phyloP scores from a whole-genome alignment of 1,140 invertebrate species.

The Procambarus clarkii region DNA sequence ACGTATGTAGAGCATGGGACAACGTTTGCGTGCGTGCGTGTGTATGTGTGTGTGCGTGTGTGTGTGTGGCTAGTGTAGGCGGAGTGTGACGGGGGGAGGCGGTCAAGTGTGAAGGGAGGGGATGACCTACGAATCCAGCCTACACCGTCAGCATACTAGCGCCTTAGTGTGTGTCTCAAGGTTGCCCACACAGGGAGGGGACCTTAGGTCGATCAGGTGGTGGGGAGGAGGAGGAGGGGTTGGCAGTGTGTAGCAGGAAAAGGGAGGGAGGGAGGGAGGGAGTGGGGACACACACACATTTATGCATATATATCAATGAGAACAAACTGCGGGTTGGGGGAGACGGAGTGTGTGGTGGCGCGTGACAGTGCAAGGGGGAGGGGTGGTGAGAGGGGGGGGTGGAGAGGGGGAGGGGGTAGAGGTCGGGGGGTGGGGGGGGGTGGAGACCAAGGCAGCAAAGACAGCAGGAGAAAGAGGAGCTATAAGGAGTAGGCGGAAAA shows the following conservation, averaged over 20 bases:
- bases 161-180: no score
- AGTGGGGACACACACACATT: no score
- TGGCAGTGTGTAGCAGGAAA: no score
- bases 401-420: not conserved
- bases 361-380: not conserved
- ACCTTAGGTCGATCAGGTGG: no score
- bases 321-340: not conserved
- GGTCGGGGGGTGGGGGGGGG: no score
- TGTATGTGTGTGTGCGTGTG: not conserved
- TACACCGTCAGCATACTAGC: not conserved
- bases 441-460: no score
- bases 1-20: no score
- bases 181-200: no score
- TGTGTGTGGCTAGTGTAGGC: not conserved
- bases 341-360: not conserved
- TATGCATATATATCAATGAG: no score
- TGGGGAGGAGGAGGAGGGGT: constrained; percentile 18
- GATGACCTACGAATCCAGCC: not conserved
- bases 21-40: no score
- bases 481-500: no score
- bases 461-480: no score
- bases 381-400: not conserved
- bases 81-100: constrained; percentile 1
- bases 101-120: not conserved
- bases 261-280: not conserved